A percentile compares a stretch with the other conserved stretches of the same genome.
phyloP scores from a whole-genome alignment of 2,888 invertebrate genomes.

The Dryomyza anilis region DNA sequence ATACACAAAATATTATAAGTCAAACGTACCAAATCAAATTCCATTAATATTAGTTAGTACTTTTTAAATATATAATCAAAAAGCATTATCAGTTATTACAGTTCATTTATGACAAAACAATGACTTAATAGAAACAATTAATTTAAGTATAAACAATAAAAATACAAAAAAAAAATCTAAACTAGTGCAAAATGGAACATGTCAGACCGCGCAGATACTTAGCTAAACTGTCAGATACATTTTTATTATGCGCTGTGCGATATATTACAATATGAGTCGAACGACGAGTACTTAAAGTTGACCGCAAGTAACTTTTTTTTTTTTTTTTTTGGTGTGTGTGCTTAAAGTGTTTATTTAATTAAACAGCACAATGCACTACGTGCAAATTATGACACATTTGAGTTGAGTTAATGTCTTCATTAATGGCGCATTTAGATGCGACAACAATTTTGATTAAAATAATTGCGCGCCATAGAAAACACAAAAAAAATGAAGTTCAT shows the following conservation, averaged over 20 bases:
- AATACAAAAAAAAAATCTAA: too few relatives aligned
- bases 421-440: slow-evolving; percentile 43
- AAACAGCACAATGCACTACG: slow-evolving; percentile 31
- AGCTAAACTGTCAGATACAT: neutral
- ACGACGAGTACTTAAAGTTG: slow-evolving; percentile 22
- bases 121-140: neutral
- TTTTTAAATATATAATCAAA: too few relatives aligned
- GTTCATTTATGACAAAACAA: neutral
- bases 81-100: too few relatives aligned
- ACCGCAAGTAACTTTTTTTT: slow-evolving; percentile 12
- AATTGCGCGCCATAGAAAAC: slow-evolving; percentile 41
- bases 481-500: neutral
- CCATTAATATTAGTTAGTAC: too few relatives aligned
- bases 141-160: too few relatives aligned
- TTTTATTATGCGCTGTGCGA: neutral
- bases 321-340: too few relatives aligned
- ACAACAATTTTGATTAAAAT: slow-evolving; percentile 54
- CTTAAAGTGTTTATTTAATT: slow-evolving; percentile 44
- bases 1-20: too few relatives aligned
- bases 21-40: too few relatives aligned
- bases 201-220: slow-evolving; percentile 29
- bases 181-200: slow-evolving; percentile 52
- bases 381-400: slow-evolving; percentile 39
- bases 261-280: too few relatives aligned
- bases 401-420: slow-evolving; percentile 45